phyloP scores from a whole-genome alignment of 2,888 invertebrate genomes.

The Ypsolopha scabrella region DNA sequence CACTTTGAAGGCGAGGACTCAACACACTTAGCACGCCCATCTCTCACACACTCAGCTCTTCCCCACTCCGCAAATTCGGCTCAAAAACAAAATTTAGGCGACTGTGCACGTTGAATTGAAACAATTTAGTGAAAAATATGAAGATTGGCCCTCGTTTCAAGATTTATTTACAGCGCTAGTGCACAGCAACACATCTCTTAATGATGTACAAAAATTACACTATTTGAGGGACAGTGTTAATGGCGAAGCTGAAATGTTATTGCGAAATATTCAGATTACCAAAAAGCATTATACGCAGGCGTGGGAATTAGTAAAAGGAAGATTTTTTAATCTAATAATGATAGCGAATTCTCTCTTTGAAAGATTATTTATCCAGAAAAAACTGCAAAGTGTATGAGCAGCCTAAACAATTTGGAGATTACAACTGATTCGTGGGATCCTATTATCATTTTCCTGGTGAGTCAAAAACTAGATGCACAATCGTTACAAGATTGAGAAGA shows the following conservation, averaged over 20 bases:
- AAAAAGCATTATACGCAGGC: constrained; percentile 11
- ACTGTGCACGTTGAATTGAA: constrained; percentile 12
- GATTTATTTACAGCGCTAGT: constrained; percentile 11
- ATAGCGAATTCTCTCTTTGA: constrained; percentile 13
- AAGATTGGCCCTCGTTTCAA: constrained; percentile 10
- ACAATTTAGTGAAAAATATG: too few species aligned
- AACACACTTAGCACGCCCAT: too few species aligned
- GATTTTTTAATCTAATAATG: constrained; percentile 13
- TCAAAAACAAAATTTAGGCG: too few species aligned
- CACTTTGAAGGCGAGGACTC: too few species aligned
- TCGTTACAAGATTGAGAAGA: constrained; percentile 12
- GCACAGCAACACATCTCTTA: constrained; percentile 8
- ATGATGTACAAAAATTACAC: constrained; percentile 12
- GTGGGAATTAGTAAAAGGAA: constrained; percentile 10
- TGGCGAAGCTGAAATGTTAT: constrained; percentile 12
- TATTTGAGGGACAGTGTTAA: constrained; percentile 12
- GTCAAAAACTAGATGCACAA: constrained; percentile 15
- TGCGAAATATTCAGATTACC: constrained; percentile 9
- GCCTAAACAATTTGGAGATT: constrained; percentile 13
- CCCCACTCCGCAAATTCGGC: too few species aligned
- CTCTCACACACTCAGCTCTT: too few species aligned
- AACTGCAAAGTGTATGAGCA: constrained; percentile 16
- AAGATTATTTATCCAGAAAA: constrained; percentile 13
- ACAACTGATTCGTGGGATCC: constrained; percentile 7
- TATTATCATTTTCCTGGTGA: not conserved